Percentiles rank a stretch among this genome's conserved stretches.
These are phyloP conservation scores for Hydrocynus forskahlii DNA, from an alignment of 2,797 vertebrate genomes.

Conservation along the genomic window DNA sequence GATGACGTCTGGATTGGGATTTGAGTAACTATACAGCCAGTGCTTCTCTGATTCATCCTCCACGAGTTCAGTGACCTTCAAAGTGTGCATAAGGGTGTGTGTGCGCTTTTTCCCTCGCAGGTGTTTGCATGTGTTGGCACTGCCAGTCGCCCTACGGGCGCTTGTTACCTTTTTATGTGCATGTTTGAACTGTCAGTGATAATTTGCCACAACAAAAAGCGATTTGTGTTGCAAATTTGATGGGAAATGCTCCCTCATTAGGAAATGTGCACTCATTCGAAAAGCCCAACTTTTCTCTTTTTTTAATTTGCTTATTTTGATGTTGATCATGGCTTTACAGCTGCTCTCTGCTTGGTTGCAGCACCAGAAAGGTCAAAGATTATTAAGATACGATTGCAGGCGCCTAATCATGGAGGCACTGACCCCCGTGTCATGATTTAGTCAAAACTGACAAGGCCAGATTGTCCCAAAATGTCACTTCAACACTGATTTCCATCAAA, in stretches of 20 bases:
- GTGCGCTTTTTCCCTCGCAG: constrained; percentile 60
- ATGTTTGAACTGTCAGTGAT: constrained; percentile 44
- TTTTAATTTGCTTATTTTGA: not conserved
- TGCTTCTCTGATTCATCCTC: constrained; percentile 73
- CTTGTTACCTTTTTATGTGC: constrained; percentile 53
- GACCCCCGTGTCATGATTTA: constrained; percentile 70
- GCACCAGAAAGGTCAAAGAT: constrained; percentile 47
- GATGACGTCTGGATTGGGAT: constrained; percentile 70
- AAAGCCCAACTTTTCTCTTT: not conserved
- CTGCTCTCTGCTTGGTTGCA: constrained; percentile 17
- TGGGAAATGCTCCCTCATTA: constrained; percentile 36
- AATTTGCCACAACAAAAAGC: constrained; percentile 26
- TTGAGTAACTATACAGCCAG: constrained; percentile 73
- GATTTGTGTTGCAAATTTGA: constrained; percentile 43
- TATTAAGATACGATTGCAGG: constrained; percentile 56
- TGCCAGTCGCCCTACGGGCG: constrained; percentile 58
- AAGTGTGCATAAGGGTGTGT: constrained; percentile 49
- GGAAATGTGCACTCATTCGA: not conserved
- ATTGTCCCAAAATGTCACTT: constrained; percentile 83
- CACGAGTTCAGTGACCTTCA: constrained; percentile 81
- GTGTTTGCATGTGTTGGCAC: constrained; percentile 68
- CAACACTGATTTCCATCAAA: constrained; percentile 81
- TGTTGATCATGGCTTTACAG: constrained; percentile 5
- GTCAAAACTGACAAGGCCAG: constrained; percentile 75
- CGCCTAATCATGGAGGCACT: constrained; percentile 64